Base-by-base conservation (phyloP, 2,113 vertebrate species). In the Zosterops pallidus region DNA sequence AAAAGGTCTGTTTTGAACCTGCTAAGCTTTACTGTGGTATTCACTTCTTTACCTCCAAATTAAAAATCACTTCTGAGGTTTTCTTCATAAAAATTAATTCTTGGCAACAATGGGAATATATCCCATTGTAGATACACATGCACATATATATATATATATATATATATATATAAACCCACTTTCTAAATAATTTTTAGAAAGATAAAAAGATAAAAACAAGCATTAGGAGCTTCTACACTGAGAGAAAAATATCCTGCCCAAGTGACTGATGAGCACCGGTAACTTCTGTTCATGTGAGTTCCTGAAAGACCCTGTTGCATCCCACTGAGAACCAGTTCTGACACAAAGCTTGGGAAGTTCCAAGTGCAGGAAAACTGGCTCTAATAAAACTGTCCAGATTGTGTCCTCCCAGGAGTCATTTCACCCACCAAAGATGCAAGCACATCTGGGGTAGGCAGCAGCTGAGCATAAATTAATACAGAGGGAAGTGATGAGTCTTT, bases 401-500 rank as follows among this genome's bases (percentile, higher is more conserved):
- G 41, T 76, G 78, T 65, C 65, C 41, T 91, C 49, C 49, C 46
- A 44, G 46, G 49, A 72, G 55, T 41, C 25, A 42, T 46, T 85
- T 90, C 68, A 74, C 35, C 50, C 59, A 79, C 37, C 67, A 76
- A 65, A 87, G 18, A 44, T 20, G 17, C 29, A 55, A 57, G 29
- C 44, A 80, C 23, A 49, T 62, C 77, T 79, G 20, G 72, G 59
- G 23, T 20, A 82, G 44, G 28, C 57, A 91, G 41, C 44, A 79
- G 52, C 56, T 63, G 87, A 65, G 24, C 21, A 5, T 8, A 65
- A 63, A 28, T 39, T 29, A 86, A 49, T 23, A 12, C 0, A 71
- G 56, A 78, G 39, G 72, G 83, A 96, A 90, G 26, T 29, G 14
- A 89, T 64, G 44, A 72, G 44, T 17, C 25, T 83, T 71, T 78